These are phyloP conservation scores for Nematopogon swammerdamellus DNA, from an alignment of 2,888 invertebrate genomes.

Conservation along the genomic window DNA sequence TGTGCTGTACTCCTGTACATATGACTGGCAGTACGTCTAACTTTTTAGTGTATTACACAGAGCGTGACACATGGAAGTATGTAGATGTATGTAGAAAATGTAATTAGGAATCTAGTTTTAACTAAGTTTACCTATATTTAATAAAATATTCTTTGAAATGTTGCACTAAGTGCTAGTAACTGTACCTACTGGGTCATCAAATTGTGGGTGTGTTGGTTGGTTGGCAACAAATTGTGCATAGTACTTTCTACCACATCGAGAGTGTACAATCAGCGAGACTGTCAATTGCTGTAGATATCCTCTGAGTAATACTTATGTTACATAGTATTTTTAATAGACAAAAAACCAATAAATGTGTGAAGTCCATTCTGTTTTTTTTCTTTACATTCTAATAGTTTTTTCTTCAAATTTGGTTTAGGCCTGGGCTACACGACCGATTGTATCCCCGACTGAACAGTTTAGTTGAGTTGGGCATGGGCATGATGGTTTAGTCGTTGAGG, in stretches of 20 bases:
- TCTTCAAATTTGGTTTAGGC: neutral
- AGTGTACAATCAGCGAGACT: constrained; percentile 49
- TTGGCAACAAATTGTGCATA: too few relatives aligned
- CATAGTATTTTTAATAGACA: constrained; percentile 57
- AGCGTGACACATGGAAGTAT: too few relatives aligned
- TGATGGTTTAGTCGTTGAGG: too few relatives aligned
- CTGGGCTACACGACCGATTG: too few relatives aligned
- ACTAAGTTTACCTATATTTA: neutral
- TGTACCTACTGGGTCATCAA: neutral
- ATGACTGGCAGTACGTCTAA: too few relatives aligned
- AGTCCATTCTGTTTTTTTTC: constrained; percentile 32
- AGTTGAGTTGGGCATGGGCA: too few relatives aligned
- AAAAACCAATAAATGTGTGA: constrained; percentile 58
- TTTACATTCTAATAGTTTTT: constrained; percentile 9
- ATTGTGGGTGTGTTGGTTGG: neutral
- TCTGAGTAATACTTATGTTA: too few relatives aligned
- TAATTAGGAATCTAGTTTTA: neutral
- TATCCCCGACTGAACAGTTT: too few relatives aligned
- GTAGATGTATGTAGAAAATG: neutral
- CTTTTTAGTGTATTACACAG: too few relatives aligned
- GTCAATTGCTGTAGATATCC: constrained; percentile 54
- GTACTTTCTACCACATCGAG: constrained; percentile 12
- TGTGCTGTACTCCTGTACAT: too few relatives aligned
- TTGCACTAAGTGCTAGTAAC: neutral
- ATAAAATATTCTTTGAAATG: neutral